Percentiles rank a stretch among this genome's conserved stretches.
phyloP scores from a whole-genome alignment of 2,888 invertebrate genomes.

The Copidosoma aretas region DNA sequence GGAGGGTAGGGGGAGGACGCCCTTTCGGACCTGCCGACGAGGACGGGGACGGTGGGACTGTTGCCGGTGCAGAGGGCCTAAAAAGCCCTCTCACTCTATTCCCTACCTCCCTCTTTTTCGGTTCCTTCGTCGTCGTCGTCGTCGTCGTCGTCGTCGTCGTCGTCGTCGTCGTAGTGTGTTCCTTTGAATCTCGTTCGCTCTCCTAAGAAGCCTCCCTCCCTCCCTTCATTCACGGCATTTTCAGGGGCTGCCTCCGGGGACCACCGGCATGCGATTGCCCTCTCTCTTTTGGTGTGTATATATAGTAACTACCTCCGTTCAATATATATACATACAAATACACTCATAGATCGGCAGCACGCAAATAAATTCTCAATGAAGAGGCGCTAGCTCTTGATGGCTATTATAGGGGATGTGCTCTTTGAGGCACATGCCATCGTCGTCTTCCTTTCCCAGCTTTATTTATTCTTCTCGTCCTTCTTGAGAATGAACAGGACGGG shows the following conservation, averaged over 20 bases:
- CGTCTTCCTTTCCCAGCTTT: not conserved
- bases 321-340: too few species aligned
- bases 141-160: conserved; percentile 4
- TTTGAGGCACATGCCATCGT: too few species aligned
- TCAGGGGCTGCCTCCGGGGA: not conserved
- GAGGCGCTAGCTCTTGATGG: not conserved
- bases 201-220: conserved; percentile 1
- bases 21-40: conserved; percentile 17
- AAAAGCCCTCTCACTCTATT: conserved; percentile 21
- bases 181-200: conserved; percentile 11
- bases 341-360: not conserved
- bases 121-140: conserved; percentile 1
- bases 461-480: not conserved
- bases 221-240: conserved; percentile 13
- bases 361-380: conserved; percentile 4
- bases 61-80: not conserved
- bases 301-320: not conserved
- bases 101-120: conserved; percentile 25
- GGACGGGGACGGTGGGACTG: not conserved
- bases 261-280: not conserved
- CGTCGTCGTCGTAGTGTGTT: conserved; percentile 10
- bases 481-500: not conserved
- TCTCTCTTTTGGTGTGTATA: not conserved
- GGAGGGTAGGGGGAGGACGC: not conserved
- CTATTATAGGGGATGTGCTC: not conserved